phyloP scores from a whole-genome alignment of 1,140 invertebrate species.

The Drosophila novamexicana region DNA sequence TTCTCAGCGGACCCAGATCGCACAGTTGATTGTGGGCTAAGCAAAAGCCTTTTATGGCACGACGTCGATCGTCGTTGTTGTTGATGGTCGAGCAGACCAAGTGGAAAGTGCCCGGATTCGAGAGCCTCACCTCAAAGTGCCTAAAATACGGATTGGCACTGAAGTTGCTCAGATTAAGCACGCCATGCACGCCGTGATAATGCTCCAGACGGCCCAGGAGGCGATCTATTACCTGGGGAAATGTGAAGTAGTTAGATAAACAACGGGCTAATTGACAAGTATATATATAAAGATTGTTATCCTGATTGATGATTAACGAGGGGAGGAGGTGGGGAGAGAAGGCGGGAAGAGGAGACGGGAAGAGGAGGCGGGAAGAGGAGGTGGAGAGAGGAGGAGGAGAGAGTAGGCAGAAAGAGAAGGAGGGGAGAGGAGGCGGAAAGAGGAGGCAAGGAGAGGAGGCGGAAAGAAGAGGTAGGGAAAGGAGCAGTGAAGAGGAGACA shows the following conservation, averaged over 20 bases:
- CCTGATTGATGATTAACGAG: too few species aligned
- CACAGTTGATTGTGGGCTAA: conserved; percentile 51
- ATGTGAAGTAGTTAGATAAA: neutral
- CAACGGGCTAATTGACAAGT: too few species aligned
- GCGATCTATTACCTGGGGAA: conserved; percentile 6
- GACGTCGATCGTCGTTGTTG: conserved; percentile 43
- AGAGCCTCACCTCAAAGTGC: conserved; percentile 52
- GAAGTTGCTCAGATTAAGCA: conserved; percentile 54
- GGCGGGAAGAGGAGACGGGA: too few species aligned
- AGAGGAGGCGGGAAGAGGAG: too few species aligned
- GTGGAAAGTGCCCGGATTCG: conserved; percentile 38
- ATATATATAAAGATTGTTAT: too few species aligned
- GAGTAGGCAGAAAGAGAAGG: too few species aligned
- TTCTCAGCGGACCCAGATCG: conserved; percentile 33
- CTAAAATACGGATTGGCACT: conserved; percentile 24
- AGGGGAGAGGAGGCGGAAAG: too few species aligned
- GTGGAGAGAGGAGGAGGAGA: too few species aligned
- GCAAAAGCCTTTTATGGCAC: conserved; percentile 49
- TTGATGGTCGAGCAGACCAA: conserved; percentile 52
- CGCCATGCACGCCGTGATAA: conserved; percentile 27
- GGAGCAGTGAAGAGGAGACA: too few species aligned
- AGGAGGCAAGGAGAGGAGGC: too few species aligned
- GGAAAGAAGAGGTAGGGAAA: too few species aligned
- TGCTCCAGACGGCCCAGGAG: conserved; percentile 40
- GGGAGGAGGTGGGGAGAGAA: too few species aligned